These are phyloP conservation scores for Myiothlypis chrysogaster DNA, from an alignment of 2,797 vertebrate genomes.

Conservation along the genomic window DNA sequence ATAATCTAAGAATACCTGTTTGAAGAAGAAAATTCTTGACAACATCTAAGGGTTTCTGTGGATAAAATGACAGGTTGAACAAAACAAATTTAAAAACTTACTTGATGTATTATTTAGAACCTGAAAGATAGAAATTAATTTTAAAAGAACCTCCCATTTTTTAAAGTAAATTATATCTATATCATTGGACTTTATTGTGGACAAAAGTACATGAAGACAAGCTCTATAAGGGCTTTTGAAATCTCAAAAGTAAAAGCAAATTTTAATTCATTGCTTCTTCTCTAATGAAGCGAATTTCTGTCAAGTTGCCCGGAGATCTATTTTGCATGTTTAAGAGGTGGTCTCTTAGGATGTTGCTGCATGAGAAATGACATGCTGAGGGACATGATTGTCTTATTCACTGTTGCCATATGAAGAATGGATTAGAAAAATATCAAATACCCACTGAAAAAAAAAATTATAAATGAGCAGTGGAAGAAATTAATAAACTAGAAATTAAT, in stretches of 20 bases:
- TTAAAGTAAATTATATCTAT: not conserved
- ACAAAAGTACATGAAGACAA: not conserved
- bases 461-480: not conserved
- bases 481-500: not conserved
- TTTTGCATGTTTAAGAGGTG: not conserved
- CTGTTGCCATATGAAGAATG: not conserved
- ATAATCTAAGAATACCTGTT: not conserved
- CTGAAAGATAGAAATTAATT: not conserved
- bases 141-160: accelerated
- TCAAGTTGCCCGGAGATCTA: not conserved
- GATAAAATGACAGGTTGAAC: not conserved
- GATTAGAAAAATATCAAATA: not conserved
- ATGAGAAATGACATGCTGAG: not conserved
- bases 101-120: not conserved
- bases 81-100: not conserved
- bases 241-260: not conserved
- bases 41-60: not conserved
- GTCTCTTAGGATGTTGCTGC: not conserved
- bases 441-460: not conserved
- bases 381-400: not conserved
- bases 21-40: not conserved
- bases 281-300: not conserved
- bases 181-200: not conserved
- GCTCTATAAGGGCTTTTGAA: not conserved
- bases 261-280: not conserved